These are phyloP conservation scores for Formica aserva DNA, from an alignment of 2,888 invertebrate species.

Conservation along the genomic window DNA sequence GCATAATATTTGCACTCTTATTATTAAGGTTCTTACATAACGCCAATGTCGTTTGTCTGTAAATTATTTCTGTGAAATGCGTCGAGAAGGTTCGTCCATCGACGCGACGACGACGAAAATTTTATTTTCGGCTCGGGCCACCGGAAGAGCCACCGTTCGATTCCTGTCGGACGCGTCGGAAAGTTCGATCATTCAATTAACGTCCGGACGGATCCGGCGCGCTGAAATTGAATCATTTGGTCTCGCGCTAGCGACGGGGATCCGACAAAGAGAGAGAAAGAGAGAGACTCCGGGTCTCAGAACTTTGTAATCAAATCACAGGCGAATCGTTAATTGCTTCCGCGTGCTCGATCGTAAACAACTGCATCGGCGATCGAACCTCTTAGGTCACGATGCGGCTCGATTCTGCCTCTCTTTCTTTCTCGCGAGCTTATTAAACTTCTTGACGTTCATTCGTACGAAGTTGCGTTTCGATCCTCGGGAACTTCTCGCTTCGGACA, in stretches of 20 bases:
- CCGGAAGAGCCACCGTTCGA: conserved; percentile 40
- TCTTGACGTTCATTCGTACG: conserved; percentile 33
- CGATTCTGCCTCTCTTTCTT: not conserved
- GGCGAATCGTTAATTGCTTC: conserved; percentile 58
- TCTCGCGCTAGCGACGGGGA: conserved; percentile 49
- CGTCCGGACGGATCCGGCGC: conserved; percentile 57
- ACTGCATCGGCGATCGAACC: conserved; percentile 43
- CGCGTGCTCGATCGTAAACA: conserved; percentile 57
- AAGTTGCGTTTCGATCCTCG: conserved; percentile 32
- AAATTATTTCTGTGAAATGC: not conserved
- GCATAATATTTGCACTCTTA: not conserved
- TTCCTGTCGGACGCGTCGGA: conserved; percentile 46
- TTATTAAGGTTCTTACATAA: not conserved
- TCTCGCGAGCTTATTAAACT: conserved; percentile 24
- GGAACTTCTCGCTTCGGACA: conserved; percentile 25
- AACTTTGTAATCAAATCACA: conserved; percentile 62
- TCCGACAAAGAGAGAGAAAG: not conserved
- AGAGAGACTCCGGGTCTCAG: conserved; percentile 49
- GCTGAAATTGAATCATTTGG: conserved; percentile 63
- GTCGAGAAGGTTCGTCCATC: not conserved
- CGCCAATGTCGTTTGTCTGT: not conserved
- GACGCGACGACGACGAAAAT: conserved; percentile 33
- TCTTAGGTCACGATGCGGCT: conserved; percentile 41
- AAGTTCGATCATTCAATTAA: conserved; percentile 73
- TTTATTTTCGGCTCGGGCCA: conserved; percentile 38